phyloP scores from a whole-genome alignment of 1,140 invertebrate genomes.

The Lucilia sericata region DNA sequence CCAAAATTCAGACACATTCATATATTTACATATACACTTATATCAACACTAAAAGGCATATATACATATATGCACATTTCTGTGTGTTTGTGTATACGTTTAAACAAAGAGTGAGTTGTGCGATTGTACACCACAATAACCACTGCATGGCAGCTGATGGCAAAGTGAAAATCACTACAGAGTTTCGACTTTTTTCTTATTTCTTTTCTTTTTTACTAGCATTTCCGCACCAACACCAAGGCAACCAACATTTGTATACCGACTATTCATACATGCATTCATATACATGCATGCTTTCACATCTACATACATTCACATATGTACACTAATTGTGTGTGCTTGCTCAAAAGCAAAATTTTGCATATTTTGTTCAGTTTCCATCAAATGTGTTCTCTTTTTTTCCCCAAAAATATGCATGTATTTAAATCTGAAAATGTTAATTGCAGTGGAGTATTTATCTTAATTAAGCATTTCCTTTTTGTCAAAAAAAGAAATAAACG shows the following conservation, averaged over 20 bases:
- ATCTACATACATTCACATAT: neutral
- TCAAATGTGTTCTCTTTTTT: neutral
- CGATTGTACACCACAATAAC: constrained; percentile 18
- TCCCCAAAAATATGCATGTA: constrained; percentile 33
- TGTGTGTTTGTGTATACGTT: too few species aligned
- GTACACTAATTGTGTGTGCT: neutral
- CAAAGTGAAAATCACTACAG: constrained; percentile 26
- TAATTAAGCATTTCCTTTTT: constrained; percentile 51
- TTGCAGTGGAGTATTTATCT: constrained; percentile 50
- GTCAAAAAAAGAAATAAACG: neutral
- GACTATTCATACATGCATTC: neutral
- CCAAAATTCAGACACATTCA: constrained; percentile 1
- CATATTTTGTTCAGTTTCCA: neutral
- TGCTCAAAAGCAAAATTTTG: neutral
- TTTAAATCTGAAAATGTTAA: constrained; percentile 51
- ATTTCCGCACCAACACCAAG: constrained; percentile 24
- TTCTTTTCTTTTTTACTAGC: neutral
- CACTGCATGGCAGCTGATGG: constrained; percentile 25
- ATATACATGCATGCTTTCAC: neutral
- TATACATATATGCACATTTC: neutral
- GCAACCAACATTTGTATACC: constrained; percentile 14
- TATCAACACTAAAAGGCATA: neutral
- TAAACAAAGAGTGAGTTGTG: neutral
- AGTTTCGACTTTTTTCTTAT: neutral
- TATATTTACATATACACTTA: constrained; percentile 2